Conservation (phyloP, 2,888 invertebrate species). For the Campoplex nolae region DNA sequence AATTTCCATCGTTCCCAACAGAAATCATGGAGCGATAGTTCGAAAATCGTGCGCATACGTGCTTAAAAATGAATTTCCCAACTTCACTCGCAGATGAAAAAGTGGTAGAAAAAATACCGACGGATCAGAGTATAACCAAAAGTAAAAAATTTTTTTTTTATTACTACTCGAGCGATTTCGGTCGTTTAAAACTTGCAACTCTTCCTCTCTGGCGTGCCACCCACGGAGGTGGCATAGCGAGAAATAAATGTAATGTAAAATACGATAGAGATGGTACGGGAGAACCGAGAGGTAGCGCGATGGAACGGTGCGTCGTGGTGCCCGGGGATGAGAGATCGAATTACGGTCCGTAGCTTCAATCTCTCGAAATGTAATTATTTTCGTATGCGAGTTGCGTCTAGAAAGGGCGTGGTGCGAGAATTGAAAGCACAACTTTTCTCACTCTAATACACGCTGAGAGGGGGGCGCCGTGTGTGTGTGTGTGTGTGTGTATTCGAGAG, state of each 20-base stretch:
- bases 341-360: conserved; percentile 41
- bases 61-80: not conserved
- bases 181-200: not conserved
- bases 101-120: not conserved
- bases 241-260: conserved; percentile 36
- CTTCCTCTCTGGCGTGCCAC: not conserved
- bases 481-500: not conserved
- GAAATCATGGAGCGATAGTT: not conserved
- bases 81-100: not conserved
- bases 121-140: not conserved
- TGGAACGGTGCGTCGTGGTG: conserved; percentile 1
- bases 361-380: conserved; percentile 53
- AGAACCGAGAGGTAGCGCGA: not conserved
- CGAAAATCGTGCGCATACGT: not conserved
- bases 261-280: conserved; percentile 39
- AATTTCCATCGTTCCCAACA: not conserved
- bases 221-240: not conserved
- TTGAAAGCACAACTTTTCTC: conserved; percentile 57
- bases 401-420: conserved; percentile 13
- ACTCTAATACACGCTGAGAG: not conserved
- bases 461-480: no score
- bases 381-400: conserved; percentile 36
- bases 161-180: not conserved
- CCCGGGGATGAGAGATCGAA: conserved; percentile 29
- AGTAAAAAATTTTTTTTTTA: not conserved